Evolutionary conservation across 2,888 invertebrate genomes (phyloP).

Genomic region (Hermaeophaga mercurialis): DNA sequence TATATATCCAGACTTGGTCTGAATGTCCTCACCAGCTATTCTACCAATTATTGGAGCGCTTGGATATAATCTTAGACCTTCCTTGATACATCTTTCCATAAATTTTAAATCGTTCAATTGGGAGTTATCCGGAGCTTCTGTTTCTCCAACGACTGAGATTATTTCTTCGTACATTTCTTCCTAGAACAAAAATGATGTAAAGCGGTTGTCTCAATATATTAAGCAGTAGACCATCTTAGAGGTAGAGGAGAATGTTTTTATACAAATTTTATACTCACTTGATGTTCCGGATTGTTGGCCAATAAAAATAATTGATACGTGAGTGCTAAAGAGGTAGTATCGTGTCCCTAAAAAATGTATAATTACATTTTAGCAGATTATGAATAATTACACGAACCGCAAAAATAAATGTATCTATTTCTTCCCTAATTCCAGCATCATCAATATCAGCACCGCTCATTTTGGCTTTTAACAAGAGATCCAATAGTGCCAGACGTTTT

Average conservation of each 20-base stretch:
- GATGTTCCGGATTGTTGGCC: slow-evolving; percentile 8
- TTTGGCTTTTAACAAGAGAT: slow-evolving; percentile 62
- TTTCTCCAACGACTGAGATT: slow-evolving; percentile 35
- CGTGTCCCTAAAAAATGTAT: slow-evolving; percentile 67
- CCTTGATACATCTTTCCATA: slow-evolving; percentile 57
- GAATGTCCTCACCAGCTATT: slow-evolving; percentile 36
- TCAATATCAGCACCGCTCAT: slow-evolving; percentile 59
- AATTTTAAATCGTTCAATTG: slow-evolving; percentile 67
- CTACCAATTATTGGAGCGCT: slow-evolving; percentile 50
- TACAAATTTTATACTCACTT: too few species aligned
- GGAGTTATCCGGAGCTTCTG: slow-evolving; percentile 58
- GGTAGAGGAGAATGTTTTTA: too few species aligned
- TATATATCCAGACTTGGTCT: slow-evolving; percentile 41
- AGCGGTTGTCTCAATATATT: too few species aligned
- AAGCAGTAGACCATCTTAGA: too few species aligned
- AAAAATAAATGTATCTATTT: slow-evolving; percentile 69
- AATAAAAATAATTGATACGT: slow-evolving; percentile 38
- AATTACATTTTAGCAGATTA: too few species aligned
- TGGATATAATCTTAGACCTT: slow-evolving; percentile 39
- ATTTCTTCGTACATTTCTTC: slow-evolving; percentile 35
- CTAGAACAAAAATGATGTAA: slow-evolving; percentile 27
- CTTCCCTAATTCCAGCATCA: slow-evolving; percentile 63
- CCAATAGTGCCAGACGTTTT: slow-evolving; percentile 62
- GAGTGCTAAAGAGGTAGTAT: slow-evolving; percentile 62
- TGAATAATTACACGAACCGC: slow-evolving; percentile 53